A percentile compares a stretch with the other conserved stretches of the same genome.
Evolutionary conservation across 1,140 invertebrate species (phyloP).

Genomic region (Drosophila navojoa): DNA sequence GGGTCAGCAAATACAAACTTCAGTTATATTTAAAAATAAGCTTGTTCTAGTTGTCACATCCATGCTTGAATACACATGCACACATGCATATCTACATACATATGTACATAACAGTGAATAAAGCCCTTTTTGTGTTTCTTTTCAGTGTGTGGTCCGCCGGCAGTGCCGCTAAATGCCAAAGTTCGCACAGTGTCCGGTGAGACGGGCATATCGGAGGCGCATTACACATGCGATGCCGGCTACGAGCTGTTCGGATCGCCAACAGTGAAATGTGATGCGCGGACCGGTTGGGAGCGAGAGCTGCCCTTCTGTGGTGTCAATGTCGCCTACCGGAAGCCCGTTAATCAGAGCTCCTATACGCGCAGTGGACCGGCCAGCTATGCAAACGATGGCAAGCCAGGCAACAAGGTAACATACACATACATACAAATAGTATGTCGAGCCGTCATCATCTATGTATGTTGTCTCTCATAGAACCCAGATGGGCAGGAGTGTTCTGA

Average conservation of each 20-base stretch:
- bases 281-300: constrained; percentile 91
- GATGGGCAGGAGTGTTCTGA: constrained; percentile 94
- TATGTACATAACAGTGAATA: neutral
- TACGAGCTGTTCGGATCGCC: constrained; percentile 89
- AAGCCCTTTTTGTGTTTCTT: constrained; percentile 11
- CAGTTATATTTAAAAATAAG: too few species aligned
- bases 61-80: neutral
- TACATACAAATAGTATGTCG: neutral
- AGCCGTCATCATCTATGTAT: neutral
- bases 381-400: constrained; percentile 92
- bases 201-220: constrained; percentile 85
- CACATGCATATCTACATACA: neutral
- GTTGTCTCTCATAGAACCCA: constrained; percentile 87
- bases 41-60: neutral
- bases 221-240: constrained; percentile 92
- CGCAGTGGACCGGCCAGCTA: constrained; percentile 91
- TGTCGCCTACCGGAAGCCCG: constrained; percentile 93
- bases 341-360: constrained; percentile 94
- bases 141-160: constrained; percentile 89
- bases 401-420: constrained; percentile 84
- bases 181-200: constrained; percentile 85
- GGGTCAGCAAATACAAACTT: too few species aligned
- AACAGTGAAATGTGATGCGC: constrained; percentile 87
- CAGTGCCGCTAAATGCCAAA: constrained; percentile 92
- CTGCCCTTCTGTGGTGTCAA: constrained; percentile 95